Conservation (phyloP, 2,888 invertebrate species). For the Apoderus coryli region DNA sequence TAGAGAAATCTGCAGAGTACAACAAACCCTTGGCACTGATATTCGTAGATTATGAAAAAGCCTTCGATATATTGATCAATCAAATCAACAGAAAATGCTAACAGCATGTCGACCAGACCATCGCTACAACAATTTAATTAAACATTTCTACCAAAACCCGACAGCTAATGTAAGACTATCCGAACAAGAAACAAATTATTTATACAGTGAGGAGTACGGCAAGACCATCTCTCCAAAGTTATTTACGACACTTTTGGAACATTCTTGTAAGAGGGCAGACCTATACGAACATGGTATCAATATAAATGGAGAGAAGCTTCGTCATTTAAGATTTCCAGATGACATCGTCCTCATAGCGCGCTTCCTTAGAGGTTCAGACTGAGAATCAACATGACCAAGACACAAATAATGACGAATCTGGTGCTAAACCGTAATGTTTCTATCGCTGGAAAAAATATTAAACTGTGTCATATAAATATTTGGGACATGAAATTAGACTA, state of each 20-base stretch:
- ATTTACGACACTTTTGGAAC: slow-evolving; percentile 4
- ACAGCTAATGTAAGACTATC: too few relatives aligned
- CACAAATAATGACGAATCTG: slow-evolving; percentile 6
- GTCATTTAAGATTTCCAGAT: slow-evolving; percentile 8
- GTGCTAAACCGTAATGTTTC: slow-evolving; percentile 4
- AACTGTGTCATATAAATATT: too few relatives aligned
- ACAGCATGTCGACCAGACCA: slow-evolving; percentile 4
- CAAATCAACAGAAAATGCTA: too few relatives aligned
- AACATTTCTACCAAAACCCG: too few relatives aligned
- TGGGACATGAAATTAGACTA: too few relatives aligned
- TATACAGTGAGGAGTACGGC: slow-evolving; percentile 3
- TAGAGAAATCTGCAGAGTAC: slow-evolving; percentile 6
- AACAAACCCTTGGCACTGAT: slow-evolving; percentile 3
- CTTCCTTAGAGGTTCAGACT: slow-evolving; percentile 4
- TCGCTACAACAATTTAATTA: too few relatives aligned
- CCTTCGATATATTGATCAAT: too few relatives aligned
- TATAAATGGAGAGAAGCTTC: slow-evolving; percentile 6
- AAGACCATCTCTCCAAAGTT: too few relatives aligned
- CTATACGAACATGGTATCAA: too few relatives aligned
- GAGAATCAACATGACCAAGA: slow-evolving; percentile 6
- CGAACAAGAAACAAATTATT: too few relatives aligned
- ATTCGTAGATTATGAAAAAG: slow-evolving; percentile 9
- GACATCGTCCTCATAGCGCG: background rate
- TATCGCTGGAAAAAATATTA: too few relatives aligned
- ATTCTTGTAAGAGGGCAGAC: slow-evolving; percentile 4